Percentiles rank a stretch among this genome's conserved stretches.
Evolutionary conservation across 2,888 invertebrate genomes (phyloP).

Genomic region (Drosophila cyrtoloma): DNA sequence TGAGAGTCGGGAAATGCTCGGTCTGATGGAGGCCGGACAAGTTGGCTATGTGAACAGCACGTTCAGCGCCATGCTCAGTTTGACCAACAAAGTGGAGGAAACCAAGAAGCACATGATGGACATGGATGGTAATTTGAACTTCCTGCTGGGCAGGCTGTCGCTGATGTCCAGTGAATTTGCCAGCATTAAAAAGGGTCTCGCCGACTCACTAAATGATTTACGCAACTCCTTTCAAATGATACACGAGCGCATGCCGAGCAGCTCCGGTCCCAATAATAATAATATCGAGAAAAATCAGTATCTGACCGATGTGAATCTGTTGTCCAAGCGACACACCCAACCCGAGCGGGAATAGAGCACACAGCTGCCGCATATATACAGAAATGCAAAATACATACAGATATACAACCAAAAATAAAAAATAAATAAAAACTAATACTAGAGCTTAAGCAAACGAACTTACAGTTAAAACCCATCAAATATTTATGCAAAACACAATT

Average conservation of each 20-base stretch:
- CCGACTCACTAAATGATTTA: slow-evolving; percentile 90
- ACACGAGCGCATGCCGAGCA: slow-evolving; percentile 86
- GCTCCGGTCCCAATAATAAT: slow-evolving; percentile 88
- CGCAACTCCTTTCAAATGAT: slow-evolving; percentile 89
- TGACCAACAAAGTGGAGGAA: slow-evolving; percentile 92
- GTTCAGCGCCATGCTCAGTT: slow-evolving; percentile 90
- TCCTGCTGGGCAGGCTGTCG: slow-evolving; percentile 91
- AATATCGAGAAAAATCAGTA: slow-evolving; percentile 85
- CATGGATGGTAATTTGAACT: slow-evolving; percentile 93
- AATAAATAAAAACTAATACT: slow-evolving; percentile 50
- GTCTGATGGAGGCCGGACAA: slow-evolving; percentile 90
- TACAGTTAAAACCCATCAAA: slow-evolving; percentile 35
- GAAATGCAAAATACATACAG: slow-evolving; percentile 28
- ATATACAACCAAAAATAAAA: slow-evolving; percentile 13
- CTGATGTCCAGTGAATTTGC: slow-evolving; percentile 94
- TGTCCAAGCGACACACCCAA: slow-evolving; percentile 79
- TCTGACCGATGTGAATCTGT: slow-evolving; percentile 82
- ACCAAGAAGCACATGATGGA: slow-evolving; percentile 92
- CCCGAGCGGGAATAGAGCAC: slow-evolving; percentile 35
- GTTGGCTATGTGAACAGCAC: slow-evolving; percentile 93
- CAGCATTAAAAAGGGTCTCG: slow-evolving; percentile 91
- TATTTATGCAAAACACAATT: slow-evolving; percentile 52
- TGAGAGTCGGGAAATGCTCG: slow-evolving; percentile 90
- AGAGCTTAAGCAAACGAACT: slow-evolving; percentile 56
- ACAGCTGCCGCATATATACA: background rate